phyloP scores from a whole-genome alignment of 92 coral and sea anemone genomes.

The Paramuricea clavata region DNA sequence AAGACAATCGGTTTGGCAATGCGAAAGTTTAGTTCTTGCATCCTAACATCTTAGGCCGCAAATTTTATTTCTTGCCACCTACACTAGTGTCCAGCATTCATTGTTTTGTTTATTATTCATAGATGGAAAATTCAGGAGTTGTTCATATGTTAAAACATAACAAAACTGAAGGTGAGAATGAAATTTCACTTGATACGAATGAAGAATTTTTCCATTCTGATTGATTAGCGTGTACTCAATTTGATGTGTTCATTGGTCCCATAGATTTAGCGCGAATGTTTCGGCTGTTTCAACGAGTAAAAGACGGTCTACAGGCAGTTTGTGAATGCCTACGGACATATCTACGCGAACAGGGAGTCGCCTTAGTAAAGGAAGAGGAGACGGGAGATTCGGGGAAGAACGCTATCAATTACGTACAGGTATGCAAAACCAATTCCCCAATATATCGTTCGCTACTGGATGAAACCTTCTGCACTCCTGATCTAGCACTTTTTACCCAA shows the following conservation, averaged over 20 bases:
- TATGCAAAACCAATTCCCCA: conserved; percentile 17
- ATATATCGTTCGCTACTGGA: background rate
- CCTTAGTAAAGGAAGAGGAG: conserved; percentile 91
- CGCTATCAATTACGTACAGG: conserved; percentile 96
- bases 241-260: background rate
- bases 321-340: conserved; percentile 97
- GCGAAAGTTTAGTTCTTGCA: too few relatives aligned
- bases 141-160: conserved; percentile 97
- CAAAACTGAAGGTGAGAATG: conserved; percentile 88
- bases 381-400: conserved; percentile 82
- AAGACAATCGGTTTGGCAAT: too few relatives aligned
- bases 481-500: too few relatives aligned
- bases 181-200: background rate
- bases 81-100: background rate
- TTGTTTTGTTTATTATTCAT: background rate
- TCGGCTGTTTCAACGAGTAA: conserved; percentile 87
- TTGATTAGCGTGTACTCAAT: background rate
- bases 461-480: too few relatives aligned
- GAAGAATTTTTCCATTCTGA: background rate
- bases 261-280: conserved; percentile 95
- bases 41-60: too few relatives aligned
- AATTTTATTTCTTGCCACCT: too few relatives aligned
- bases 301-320: conserved; percentile 93
- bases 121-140: conserved; percentile 98
- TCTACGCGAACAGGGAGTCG: conserved; percentile 95